Base-by-base conservation (phyloP, 2,888 invertebrate species). In the Drosophila flavopinicola region DNA sequence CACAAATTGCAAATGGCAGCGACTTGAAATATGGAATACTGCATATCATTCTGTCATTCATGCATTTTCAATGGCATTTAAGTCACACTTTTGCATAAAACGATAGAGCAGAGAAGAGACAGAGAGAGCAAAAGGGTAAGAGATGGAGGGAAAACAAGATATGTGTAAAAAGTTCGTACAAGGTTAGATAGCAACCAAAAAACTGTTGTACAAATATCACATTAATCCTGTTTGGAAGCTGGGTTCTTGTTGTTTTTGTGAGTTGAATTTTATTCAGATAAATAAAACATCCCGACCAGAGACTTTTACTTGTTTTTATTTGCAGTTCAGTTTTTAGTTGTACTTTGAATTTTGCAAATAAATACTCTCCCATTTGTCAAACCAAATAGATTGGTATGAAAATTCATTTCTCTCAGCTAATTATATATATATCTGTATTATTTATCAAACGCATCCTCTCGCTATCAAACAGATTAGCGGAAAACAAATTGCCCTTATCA, bases 21-120 rank as follows among this genome's bases (percentile, higher is more conserved):
- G 35, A 24, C 45, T 29, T 17, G 11, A 53, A 59, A 48, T 32
- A 52, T 56, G 20, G 24, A 33, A 20, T 45, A 44, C 17, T 29
- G 44, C 51, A 48, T 65, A 42, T 66, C 56, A 69, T 60, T 38
- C 52, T 42, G 39, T 52, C 78, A 54, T 63, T 70, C 47, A 54
- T 66, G 58, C 49, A 47, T 49, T 70, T 64, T 52, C 66, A 66
- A 58, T 69, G 58, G 44, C 59, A 51, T 66, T 71, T 64, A 66
- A 52, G 39, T 48, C 39, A 37, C 58, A 48, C 32, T 59, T 56
- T 45, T 17, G n/a, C n/a, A n/a, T n/a, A n/a, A n/a, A n/a, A n/a
- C n/a, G n/a, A n/a, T n/a, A n/a, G n/a, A n/a, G n/a, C n/a, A n/a
- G n/a, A n/a, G n/a, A n/a, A 10, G 23, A 24, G 20, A 2, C 6